phyloP scores from a whole-genome alignment of 2,113 vertebrate species.

The Enhydra lutris region DNA sequence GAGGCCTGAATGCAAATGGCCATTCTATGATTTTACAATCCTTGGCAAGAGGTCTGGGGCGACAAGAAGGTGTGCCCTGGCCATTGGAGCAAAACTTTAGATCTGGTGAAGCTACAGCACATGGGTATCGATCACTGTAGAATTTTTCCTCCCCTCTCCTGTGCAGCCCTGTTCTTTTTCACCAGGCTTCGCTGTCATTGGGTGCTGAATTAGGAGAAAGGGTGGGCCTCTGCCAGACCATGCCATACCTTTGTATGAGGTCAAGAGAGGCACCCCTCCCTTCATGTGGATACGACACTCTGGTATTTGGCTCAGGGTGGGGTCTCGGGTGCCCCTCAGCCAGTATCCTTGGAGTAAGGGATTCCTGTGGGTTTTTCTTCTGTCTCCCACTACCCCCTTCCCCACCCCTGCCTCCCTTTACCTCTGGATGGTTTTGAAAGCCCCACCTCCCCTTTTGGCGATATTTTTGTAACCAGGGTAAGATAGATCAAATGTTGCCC shows the following conservation, averaged over 20 bases:
- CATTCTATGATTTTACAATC: not conserved
- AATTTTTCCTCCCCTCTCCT: not conserved
- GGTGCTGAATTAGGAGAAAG: not conserved
- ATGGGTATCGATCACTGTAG: fast-evolving
- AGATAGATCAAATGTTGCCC: not conserved
- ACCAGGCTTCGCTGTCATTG: not conserved
- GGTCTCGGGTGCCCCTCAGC: not conserved
- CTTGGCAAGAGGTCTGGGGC: not conserved
- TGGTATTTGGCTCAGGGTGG: not conserved
- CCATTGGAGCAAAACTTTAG: not conserved
- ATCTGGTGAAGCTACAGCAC: not conserved
- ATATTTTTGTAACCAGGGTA: not conserved
- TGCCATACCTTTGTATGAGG: not conserved
- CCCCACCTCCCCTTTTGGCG: not conserved
- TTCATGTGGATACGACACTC: not conserved
- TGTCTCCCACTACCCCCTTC: not conserved
- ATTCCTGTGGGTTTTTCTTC: not conserved
- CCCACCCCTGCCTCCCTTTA: too few species aligned
- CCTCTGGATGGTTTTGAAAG: not conserved
- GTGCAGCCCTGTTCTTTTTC: not conserved
- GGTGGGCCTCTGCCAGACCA: not conserved
- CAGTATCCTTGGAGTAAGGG: not conserved
- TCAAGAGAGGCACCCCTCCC: not conserved
- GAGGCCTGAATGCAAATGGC: not conserved
- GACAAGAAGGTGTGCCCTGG: not conserved